Base-by-base conservation (phyloP, 2,113 vertebrate genomes). In the Mastomys natalensis region DNA sequence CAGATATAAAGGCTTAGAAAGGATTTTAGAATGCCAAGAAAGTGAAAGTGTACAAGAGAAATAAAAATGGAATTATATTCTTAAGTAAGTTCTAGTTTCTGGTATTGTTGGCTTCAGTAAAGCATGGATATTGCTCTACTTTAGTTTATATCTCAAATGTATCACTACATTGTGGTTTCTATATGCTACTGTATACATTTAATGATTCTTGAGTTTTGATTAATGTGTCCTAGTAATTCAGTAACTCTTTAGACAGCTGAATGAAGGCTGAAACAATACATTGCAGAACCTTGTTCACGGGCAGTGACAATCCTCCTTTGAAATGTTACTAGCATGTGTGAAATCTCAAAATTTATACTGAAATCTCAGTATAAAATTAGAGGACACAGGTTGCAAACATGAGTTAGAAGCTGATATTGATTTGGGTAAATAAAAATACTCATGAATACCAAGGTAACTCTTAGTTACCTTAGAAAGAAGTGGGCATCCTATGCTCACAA, bases 151-250 rank as follows among this genome's bases (percentile, higher is more conserved):
- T 84, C 45, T 91, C 60, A 72, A 74, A 92, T 7, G 17, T 40
- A 21, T 81, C 24, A 45, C 8, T 4, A 11, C 26, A 64, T 64
- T 92, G 40, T 84, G 80, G n/a, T 81, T 64, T 53, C 1, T 81
- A 29, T 8, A 89, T 31, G 91, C 15, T 86, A 16, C 51, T 72
- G 5, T 31, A 2, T 1, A 81, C 7, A 48, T 16, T 70, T n/a
- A 72, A 76, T 19, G 11, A 88, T 88, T 95, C 26, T 94, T 95
- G 45, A 74, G 4, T 95, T 96, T 90, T 31, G 45, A 45, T 91
- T 48, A 70, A 70, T 66, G 24, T 3, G 22, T 88, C 51, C 72
- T 43, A 78, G 53, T 5, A 45, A 60, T 78, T 81, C 11, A 58
- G n/a, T 26, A 43, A 43, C 81, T 64, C n/a, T 40, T 43, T 29